A percentile compares a stretch with the other conserved stretches of the same genome.
phyloP scores from a whole-genome alignment of 53 echinoderm and acorn worm species.

The Patiria pectinifera region DNA sequence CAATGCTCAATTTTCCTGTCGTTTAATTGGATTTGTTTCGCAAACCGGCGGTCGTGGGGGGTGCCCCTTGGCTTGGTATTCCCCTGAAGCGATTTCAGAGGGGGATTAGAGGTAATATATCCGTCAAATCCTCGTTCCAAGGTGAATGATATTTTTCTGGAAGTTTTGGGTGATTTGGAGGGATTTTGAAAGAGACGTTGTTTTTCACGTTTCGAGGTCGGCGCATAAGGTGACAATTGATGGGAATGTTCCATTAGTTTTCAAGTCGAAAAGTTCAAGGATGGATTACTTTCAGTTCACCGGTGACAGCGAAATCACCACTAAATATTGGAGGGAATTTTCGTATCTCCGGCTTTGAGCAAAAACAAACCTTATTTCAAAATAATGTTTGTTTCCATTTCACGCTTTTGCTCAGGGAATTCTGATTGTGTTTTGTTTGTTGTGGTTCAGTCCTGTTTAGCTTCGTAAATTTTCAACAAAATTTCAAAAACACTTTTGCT shows the following conservation, averaged over 20 bases:
- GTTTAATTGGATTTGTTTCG: neutral
- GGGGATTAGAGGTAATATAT: neutral
- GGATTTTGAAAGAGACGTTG: neutral
- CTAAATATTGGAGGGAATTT: neutral
- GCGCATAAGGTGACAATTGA: neutral
- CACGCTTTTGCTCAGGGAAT: too few relatives aligned
- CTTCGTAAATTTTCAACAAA: too few relatives aligned
- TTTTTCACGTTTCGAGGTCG: neutral
- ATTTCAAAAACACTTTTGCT: too few relatives aligned
- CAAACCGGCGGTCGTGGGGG: neutral
- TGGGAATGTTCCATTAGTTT: neutral
- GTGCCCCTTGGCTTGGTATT: neutral
- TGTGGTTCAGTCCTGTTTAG: too few relatives aligned
- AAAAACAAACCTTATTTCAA: too few relatives aligned
- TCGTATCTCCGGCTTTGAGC: neutral
- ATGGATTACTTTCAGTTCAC: neutral
- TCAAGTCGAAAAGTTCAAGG: neutral
- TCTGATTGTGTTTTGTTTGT: too few relatives aligned
- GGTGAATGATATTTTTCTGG: neutral
- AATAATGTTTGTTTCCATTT: too few relatives aligned
- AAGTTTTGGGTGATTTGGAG: neutral
- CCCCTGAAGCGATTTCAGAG: neutral
- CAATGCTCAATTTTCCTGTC: neutral
- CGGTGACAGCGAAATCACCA: neutral
- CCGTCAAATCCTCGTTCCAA: slow-evolving; percentile 1